A percentile compares a stretch with the other conserved stretches of the same genome.
Conservation (phyloP, 2,888 invertebrate genomes). For the Gymnocheta viridis region DNA sequence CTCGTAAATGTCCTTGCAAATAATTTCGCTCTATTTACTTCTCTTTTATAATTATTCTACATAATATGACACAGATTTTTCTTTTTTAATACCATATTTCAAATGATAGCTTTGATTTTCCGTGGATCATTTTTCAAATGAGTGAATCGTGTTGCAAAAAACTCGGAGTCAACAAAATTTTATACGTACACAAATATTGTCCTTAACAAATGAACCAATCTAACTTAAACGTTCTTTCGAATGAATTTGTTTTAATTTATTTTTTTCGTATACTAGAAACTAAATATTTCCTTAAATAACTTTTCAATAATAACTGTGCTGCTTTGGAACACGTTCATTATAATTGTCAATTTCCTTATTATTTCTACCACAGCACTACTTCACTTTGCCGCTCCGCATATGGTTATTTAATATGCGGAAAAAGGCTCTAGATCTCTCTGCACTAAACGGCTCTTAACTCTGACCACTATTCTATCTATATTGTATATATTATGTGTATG, state of each 20-base stretch:
- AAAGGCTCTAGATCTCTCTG: neutral
- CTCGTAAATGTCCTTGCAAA: too few species aligned
- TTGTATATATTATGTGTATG: neutral
- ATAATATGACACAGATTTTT: too few species aligned
- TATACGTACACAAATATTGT: too few species aligned
- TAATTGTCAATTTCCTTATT: neutral
- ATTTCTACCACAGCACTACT: neutral
- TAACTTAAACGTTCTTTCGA: too few species aligned
- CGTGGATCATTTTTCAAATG: too few species aligned
- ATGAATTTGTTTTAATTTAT: neutral
- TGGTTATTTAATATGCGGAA: slow-evolving; percentile 3
- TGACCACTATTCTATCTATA: neutral
- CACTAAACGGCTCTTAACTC: neutral
- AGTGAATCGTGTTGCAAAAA: too few species aligned
- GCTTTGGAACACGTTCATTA: neutral
- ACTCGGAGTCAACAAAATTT: too few species aligned
- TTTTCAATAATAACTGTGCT: neutral
- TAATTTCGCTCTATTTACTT: too few species aligned
- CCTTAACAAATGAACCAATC: too few species aligned
- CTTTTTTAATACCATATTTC: too few species aligned
- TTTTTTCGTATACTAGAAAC: neutral
- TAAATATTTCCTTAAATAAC: neutral
- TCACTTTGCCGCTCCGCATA: neutral
- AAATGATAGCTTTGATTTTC: too few species aligned
- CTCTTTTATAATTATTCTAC: too few species aligned